These are phyloP conservation scores for Anoplolepis gracilipes DNA, from an alignment of 1,140 invertebrate species.

Conservation along the genomic window DNA sequence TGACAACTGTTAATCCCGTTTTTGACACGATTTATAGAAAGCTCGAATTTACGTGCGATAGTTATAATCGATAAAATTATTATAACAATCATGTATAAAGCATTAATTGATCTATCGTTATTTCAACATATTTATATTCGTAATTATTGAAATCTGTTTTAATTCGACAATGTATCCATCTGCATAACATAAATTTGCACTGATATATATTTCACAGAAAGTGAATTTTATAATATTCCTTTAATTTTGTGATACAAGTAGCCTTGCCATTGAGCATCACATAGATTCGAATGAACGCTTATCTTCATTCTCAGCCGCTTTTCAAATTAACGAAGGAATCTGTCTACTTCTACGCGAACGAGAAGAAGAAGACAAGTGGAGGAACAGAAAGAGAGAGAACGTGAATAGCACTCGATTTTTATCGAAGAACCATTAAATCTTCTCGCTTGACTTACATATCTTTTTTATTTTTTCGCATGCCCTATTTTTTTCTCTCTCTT, in stretches of 20 bases:
- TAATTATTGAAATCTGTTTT: not conserved
- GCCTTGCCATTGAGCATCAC: slow-evolving; percentile 78
- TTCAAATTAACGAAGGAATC: slow-evolving; percentile 75
- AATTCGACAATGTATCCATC: not conserved
- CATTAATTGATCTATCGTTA: slow-evolving; percentile 7
- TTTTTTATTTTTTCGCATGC: not conserved
- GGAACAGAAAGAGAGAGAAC: slow-evolving; percentile 66
- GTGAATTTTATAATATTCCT: not conserved
- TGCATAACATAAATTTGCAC: not conserved
- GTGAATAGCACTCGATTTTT: not conserved
- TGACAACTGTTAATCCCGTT: not conserved
- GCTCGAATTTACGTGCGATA: not conserved
- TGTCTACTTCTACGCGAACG: slow-evolving; percentile 67
- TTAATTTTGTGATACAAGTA: slow-evolving; percentile 45
- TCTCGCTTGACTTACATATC: slow-evolving; percentile 28
- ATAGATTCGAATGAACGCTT: slow-evolving; percentile 80
- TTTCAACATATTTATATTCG: not conserved
- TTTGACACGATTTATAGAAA: not conserved
- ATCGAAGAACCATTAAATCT: slow-evolving; percentile 49
- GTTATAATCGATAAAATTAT: not conserved
- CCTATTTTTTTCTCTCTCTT: slow-evolving; percentile 63
- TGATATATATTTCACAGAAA: slow-evolving; percentile 4
- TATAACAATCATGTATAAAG: not conserved
- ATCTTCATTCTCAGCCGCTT: slow-evolving; percentile 66
- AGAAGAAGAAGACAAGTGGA: slow-evolving; percentile 63